Evolutionary conservation across 2,797 vertebrate genomes (phyloP).

Genomic region (Hypotaenidia philippensis): DNA sequence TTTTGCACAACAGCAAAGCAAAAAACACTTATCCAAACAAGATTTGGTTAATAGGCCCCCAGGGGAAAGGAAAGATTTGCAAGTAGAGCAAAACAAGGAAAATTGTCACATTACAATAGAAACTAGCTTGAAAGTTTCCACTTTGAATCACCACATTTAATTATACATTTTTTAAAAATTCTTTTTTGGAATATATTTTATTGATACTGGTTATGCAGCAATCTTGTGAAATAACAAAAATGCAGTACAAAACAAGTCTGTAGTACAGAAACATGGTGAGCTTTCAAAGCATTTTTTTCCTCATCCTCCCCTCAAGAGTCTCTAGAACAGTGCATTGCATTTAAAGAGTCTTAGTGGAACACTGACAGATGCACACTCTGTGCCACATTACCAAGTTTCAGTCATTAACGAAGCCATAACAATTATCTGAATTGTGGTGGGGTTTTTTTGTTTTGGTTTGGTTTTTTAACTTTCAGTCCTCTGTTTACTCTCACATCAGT

Average conservation of each 20-base stretch:
- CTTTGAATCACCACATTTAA: constrained; percentile 32
- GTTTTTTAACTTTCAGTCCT: constrained; percentile 69
- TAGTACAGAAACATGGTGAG: constrained; percentile 73
- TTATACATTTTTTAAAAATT: constrained; percentile 5
- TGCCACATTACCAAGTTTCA: constrained; percentile 48
- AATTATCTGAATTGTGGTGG: constrained; percentile 41
- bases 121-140: constrained; percentile 71
- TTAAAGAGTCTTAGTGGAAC: constrained; percentile 63
- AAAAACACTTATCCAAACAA: constrained; percentile 65
- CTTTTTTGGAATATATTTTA: constrained; percentile 73
- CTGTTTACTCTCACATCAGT: constrained; percentile 74
- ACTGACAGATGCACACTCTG: constrained; percentile 11
- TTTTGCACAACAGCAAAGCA: constrained; percentile 75
- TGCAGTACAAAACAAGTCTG: constrained; percentile 72
- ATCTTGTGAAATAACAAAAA: constrained; percentile 73
- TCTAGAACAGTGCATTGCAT: constrained; percentile 68
- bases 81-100: constrained; percentile 78
- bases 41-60: constrained; percentile 27
- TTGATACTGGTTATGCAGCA: constrained; percentile 70
- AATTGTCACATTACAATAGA: constrained; percentile 76
- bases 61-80: constrained; percentile 56
- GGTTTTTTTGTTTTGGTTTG: too few relatives aligned
- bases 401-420: constrained; percentile 60
- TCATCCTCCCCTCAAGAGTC: constrained; percentile 61
- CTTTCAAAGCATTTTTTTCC: constrained; percentile 63